Evolutionary conservation across 2,888 invertebrate species (phyloP), one percentile per base, ranked within the genome.

Genomic region (Perizoma affinitatum): DNA sequence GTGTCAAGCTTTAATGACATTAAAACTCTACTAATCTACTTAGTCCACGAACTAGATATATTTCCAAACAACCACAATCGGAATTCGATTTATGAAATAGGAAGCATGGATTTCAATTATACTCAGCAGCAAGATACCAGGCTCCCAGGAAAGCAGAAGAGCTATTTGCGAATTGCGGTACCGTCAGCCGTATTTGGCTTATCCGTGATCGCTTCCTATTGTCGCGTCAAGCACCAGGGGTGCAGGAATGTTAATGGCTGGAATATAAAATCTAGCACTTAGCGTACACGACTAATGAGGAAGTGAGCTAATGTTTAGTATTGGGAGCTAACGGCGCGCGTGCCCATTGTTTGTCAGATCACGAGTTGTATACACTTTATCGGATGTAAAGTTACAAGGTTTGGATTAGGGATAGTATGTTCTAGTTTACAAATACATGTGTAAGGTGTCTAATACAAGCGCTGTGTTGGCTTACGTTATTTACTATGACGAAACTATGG

Each of bases 201-300:
- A 67, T 66, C 63, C 55, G 49, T 58, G 55, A 65, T 66, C 59
- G 64, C 64, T 63, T 67, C 63, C 66, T 67, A 65, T 69, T 67
- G 69, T 69, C 57, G 61, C 61, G 65, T 61, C 67, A 61, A 65
- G 71, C 68, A 71, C 65, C 54, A 71, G 57, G 61, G 66, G 59
- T 48, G 66, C 68, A 70, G 75, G 76, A 76, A 80, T 74, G 75
- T 73, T 80, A 80, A 80, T 78, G 74, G 72, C 55, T 74, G 61
- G 70, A 69, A 69, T 72, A 72, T 68, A 68, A 71, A 74, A 72
- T 68, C 68, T 65, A 69, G 67, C 68, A 66, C 69, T 71, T 65
- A 61, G 70, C 53, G 54, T 63, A 63, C 63, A 63, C 49, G 64
- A 57, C 70, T 67, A 74, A 72, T 67, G 72, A 75, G 75, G 72